Evolutionary conservation across 2,797 vertebrate genomes (phyloP).

Genomic region (Decapterus maruadsi): DNA sequence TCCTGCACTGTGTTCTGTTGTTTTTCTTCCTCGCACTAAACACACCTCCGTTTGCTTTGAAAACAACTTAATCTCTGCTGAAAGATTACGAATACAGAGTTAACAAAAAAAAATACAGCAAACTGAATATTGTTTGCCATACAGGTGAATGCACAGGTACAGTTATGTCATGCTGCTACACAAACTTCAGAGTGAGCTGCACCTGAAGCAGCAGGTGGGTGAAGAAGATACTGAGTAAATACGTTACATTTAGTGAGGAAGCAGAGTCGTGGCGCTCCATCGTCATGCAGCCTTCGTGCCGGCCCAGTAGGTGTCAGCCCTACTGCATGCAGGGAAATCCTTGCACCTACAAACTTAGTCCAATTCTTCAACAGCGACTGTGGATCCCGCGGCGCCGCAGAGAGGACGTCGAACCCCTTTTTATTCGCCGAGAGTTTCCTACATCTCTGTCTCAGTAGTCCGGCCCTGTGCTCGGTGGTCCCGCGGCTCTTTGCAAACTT

Average conservation of each 20-base stretch:
- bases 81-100: background rate
- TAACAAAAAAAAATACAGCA: background rate
- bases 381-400: slow-evolving; percentile 1
- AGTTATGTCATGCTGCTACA: background rate
- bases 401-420: background rate
- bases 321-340: slow-evolving; percentile 26
- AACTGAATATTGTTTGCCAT: background rate
- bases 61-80: background rate
- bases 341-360: slow-evolving; percentile 24
- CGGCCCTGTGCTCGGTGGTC: slow-evolving; percentile 25
- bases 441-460: slow-evolving; percentile 28
- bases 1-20: too few relatives aligned
- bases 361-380: slow-evolving; percentile 26
- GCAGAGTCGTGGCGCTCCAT: slow-evolving; percentile 68
- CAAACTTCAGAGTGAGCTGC: background rate
- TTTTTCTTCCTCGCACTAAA: too few relatives aligned
- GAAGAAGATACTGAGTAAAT: background rate
- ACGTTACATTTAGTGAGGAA: slow-evolving; percentile 69
- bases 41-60: background rate
- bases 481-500: slow-evolving; percentile 40
- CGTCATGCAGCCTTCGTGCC: slow-evolving; percentile 44
- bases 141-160: background rate
- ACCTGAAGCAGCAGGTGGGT: background rate
- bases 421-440: background rate
- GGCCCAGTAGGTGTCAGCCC: slow-evolving; percentile 41